These are phyloP conservation scores for Natrix natrix DNA, from an alignment of 2,797 vertebrate species.

Conservation along the genomic window DNA sequence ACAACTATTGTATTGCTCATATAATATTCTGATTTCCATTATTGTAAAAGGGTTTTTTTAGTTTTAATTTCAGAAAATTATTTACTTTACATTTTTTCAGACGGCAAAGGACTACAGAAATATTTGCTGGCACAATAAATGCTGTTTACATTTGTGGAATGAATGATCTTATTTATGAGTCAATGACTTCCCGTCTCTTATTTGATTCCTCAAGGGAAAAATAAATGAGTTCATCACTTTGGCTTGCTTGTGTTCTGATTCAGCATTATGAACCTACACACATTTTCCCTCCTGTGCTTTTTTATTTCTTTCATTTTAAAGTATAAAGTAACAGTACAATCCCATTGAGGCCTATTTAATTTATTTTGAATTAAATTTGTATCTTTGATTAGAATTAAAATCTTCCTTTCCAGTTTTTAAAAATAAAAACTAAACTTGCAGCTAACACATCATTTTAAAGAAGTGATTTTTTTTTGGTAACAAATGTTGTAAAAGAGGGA, in stretches of 20 bases:
- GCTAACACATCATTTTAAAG: neutral
- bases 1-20: slow-evolving; percentile 48
- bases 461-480: neutral
- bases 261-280: slow-evolving; percentile 60
- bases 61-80: slow-evolving; percentile 44
- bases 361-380: neutral
- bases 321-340: slow-evolving; percentile 39
- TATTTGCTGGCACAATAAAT: slow-evolving; percentile 70
- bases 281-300: slow-evolving; percentile 55
- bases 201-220: slow-evolving; percentile 57
- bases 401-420: neutral
- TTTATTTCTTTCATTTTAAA: slow-evolving; percentile 47
- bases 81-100: slow-evolving; percentile 60
- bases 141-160: slow-evolving; percentile 70
- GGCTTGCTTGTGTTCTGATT: slow-evolving; percentile 63
- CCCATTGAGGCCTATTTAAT: neutral
- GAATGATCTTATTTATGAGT: slow-evolving; percentile 72
- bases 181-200: slow-evolving; percentile 75
- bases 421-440: neutral
- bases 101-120: slow-evolving; percentile 61
- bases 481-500: neutral
- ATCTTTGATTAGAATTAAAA: slow-evolving; percentile 28
- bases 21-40: slow-evolving; percentile 51
- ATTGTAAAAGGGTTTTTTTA: slow-evolving; percentile 34
- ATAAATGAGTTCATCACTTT: slow-evolving; percentile 70